Conservation (phyloP, 2,113 vertebrate species). For the Amblyornis subalaris region DNA sequence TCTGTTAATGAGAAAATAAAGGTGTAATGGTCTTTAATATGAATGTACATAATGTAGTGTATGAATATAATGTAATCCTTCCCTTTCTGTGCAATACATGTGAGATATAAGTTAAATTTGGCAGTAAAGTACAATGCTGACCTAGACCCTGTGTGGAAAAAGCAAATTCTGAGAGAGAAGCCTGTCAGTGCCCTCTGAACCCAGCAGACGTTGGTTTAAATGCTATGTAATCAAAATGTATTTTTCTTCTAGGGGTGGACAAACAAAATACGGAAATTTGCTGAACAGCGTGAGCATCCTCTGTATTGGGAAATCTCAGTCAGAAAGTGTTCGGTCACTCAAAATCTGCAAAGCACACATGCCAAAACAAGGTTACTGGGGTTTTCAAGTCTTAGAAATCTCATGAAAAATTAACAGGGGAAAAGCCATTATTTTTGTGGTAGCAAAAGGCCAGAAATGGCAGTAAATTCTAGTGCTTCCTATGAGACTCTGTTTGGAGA, state of each 20-base stretch:
- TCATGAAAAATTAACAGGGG: neutral
- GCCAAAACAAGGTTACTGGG: neutral
- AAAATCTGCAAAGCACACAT: neutral
- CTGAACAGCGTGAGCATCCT: neutral
- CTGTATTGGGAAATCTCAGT: neutral
- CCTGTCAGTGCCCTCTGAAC: neutral
- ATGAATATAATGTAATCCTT: neutral
- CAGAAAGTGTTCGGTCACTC: neutral
- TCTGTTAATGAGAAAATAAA: neutral
- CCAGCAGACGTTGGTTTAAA: neutral
- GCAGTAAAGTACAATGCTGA: neutral
- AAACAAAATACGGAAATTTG: neutral
- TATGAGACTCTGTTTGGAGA: neutral
- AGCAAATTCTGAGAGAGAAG: neutral
- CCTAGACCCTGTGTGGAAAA: neutral
- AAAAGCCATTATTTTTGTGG: neutral
- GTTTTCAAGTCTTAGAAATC: neutral
- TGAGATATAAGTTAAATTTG: neutral
- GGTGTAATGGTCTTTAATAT: neutral
- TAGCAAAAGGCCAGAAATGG: neutral
- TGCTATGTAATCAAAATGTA: neutral
- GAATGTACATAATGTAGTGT: no score
- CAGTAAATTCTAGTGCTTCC: neutral
- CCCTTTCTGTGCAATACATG: rapidly evolving
- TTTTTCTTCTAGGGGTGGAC: neutral